Percentiles rank a stretch among this genome's conserved stretches.
phyloP scores from a whole-genome alignment of 2,888 invertebrate genomes.

The Lypha dubia region DNA sequence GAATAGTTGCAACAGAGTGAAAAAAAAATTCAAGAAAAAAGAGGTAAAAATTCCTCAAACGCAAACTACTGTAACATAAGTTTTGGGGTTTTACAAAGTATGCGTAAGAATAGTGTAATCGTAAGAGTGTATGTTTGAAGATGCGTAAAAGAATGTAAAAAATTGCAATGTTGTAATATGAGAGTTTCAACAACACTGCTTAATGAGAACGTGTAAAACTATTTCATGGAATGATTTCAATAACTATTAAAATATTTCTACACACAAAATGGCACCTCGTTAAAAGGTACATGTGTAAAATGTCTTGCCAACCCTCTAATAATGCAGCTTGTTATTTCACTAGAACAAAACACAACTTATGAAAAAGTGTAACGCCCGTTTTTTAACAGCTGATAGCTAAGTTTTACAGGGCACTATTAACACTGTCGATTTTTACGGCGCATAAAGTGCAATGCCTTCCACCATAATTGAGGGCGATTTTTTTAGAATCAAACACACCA shows the following conservation, averaged over 20 bases:
- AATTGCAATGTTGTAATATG: slow-evolving; percentile 28
- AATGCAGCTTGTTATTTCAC: too few relatives aligned
- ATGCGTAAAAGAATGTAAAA: slow-evolving; percentile 15
- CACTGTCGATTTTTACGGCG: too few relatives aligned
- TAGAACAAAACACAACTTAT: too few relatives aligned
- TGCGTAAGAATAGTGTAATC: background rate
- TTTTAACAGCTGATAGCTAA: too few relatives aligned
- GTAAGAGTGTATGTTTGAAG: background rate
- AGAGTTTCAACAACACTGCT: slow-evolving; percentile 30
- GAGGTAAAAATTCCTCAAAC: slow-evolving; percentile 61
- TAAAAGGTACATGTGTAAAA: too few relatives aligned
- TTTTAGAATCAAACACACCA: too few relatives aligned
- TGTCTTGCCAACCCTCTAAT: too few relatives aligned
- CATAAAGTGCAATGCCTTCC: too few relatives aligned
- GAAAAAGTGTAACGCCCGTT: too few relatives aligned
- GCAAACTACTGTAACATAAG: slow-evolving; percentile 60
- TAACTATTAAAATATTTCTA: background rate
- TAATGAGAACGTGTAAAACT: background rate
- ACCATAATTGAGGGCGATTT: too few relatives aligned
- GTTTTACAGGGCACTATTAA: too few relatives aligned
- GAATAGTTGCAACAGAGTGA: background rate
- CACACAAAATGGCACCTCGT: too few relatives aligned
- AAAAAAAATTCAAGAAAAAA: slow-evolving; percentile 22
- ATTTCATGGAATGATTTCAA: background rate
- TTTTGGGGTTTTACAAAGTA: slow-evolving; percentile 51